Percentiles rank a stretch among this genome's conserved stretches.
These are phyloP conservation scores for Myrmecobius fasciatus DNA, from an alignment of 2,113 vertebrate genomes.

Conservation along the genomic window DNA sequence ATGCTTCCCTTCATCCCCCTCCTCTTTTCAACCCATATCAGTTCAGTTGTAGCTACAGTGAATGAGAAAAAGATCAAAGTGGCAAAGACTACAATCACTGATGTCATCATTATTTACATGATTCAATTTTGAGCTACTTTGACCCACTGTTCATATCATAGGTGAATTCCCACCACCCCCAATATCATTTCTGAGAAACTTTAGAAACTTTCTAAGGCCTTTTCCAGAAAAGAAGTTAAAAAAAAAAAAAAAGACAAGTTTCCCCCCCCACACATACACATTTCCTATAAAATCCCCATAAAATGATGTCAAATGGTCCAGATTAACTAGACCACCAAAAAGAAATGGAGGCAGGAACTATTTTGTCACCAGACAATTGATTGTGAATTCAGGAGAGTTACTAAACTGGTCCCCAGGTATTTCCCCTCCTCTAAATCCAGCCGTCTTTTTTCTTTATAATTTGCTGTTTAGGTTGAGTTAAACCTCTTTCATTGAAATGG, in stretches of 20 bases:
- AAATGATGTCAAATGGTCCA: not conserved
- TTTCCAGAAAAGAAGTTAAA: constrained; percentile 36
- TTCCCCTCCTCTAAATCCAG: not conserved
- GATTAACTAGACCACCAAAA: not conserved
- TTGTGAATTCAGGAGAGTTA: not conserved
- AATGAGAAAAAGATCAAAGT: not conserved
- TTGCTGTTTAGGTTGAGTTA: not conserved
- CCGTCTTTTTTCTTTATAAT: constrained; percentile 16
- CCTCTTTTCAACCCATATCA: not conserved
- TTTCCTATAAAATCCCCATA: not conserved
- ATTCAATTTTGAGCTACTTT: not conserved
- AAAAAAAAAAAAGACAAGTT: not conserved
- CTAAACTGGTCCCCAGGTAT: not conserved
- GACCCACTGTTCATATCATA: constrained; percentile 51
- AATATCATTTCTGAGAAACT: not conserved
- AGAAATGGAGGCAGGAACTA: not conserved
- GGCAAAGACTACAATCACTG: not conserved
- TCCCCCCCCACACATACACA: not conserved
- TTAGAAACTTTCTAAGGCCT: not conserved
- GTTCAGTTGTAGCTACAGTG: not conserved
- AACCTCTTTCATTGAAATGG: constrained; percentile 1
- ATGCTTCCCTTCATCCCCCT: not conserved
- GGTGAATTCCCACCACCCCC: constrained; percentile 41
- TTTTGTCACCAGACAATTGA: not conserved
- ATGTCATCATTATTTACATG: not conserved